Evolutionary conservation across 2,888 invertebrate species (phyloP).

Genomic region (Brachyptera risi): DNA sequence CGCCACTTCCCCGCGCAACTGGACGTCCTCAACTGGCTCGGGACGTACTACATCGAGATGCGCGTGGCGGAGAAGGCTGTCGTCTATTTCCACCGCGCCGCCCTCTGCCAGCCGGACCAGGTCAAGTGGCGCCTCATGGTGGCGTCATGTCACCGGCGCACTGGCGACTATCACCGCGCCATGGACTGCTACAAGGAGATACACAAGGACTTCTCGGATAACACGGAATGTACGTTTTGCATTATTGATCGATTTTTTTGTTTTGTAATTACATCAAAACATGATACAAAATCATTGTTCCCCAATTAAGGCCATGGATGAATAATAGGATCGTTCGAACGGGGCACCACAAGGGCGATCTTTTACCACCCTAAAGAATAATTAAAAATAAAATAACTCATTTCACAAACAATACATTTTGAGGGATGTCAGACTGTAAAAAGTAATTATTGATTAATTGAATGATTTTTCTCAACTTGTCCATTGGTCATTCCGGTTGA

Average conservation of each 20-base stretch:
- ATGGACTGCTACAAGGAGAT: conserved; percentile 79
- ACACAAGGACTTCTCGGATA: conserved; percentile 88
- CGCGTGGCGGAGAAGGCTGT: conserved; percentile 86
- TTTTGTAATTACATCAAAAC: too few relatives aligned
- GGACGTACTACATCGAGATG: conserved; percentile 82
- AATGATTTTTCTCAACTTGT: too few relatives aligned
- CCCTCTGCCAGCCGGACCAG: conserved; percentile 70
- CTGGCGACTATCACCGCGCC: conserved; percentile 81
- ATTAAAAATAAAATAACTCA: too few relatives aligned
- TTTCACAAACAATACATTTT: too few relatives aligned
- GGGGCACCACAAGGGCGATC: too few relatives aligned
- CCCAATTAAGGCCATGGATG: too few relatives aligned
- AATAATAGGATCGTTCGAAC: too few relatives aligned
- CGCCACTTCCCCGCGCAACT: conserved; percentile 67
- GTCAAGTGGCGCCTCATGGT: conserved; percentile 83
- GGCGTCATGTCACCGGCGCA: conserved; percentile 77
- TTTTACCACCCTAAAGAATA: too few relatives aligned
- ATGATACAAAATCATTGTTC: too few relatives aligned
- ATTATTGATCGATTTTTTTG: not conserved
- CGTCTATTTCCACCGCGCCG: conserved; percentile 75
- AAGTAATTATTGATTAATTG: too few relatives aligned
- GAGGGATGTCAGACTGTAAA: too few relatives aligned
- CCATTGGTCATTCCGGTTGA: too few relatives aligned
- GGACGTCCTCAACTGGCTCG: conserved; percentile 82
- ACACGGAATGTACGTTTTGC: conserved; percentile 74